Evolutionary conservation across 2,888 invertebrate species (phyloP), one percentile per base, ranked within the genome.

Genomic region (Polymixis flavicincta): DNA sequence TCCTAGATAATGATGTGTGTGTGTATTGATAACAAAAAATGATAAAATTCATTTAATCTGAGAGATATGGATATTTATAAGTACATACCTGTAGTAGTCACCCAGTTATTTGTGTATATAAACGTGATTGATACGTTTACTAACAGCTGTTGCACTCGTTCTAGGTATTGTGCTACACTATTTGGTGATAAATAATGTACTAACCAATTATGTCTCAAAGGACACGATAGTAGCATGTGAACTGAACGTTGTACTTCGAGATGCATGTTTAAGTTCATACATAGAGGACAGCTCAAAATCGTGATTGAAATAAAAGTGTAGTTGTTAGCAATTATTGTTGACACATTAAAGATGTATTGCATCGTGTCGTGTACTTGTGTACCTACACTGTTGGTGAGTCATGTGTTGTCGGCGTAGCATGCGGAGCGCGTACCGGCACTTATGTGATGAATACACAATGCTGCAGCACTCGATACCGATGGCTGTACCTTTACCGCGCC

Each of bases 31-130:
- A 82, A 28, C 42, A 32, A 76, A 63, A 32, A 76, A 63, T 25
- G 76, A 82, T 79, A 76, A 65, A 59, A 65, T 55, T 50, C 0
- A 65, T 74, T 65, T 79, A 79, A 79, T 69, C 69, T 65, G 48
- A 76, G 37, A 59, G 42, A 78, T 76, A 65, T 22, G n/a, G 57
- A 74, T 66, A 66, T 65, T 37, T 64, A 25, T 81, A 50, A 42
- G 48, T 55, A 37, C 17, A 9, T 45, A 52, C 42, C 17, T 37
- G 50, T 50, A 65, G 65, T 74, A 74, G 66, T 78, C 55, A 42
- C 54, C n/a, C 64, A 45, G 64, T 45, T 76, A 76, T 65, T 69
- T 69, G 64, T 69, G 59, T 82, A 54, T 68, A 59, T 37, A 60
- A 17, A 66, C 81, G 55, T 74, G 54, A 76, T 37, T n/a, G 61